A percentile compares a stretch with the other conserved stretches of the same genome.
phyloP scores from a whole-genome alignment of 2,888 invertebrate species.

The Drosophila ezoana region DNA sequence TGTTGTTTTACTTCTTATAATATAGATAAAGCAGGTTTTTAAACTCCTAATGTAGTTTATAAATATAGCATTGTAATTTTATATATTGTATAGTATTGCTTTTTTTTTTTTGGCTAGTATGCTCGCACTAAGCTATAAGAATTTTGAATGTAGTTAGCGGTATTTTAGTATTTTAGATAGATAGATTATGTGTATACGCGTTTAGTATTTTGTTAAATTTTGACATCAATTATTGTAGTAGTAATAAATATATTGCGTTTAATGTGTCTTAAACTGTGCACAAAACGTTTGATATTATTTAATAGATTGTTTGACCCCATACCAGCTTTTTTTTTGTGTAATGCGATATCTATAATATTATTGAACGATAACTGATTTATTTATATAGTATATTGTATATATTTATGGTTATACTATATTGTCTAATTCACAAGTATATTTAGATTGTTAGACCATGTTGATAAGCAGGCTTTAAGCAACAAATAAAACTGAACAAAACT shows the following conservation, averaged over 20 bases:
- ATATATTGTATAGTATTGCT: not conserved
- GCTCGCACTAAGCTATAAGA: slow-evolving; percentile 67
- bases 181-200: slow-evolving; percentile 66
- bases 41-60: not conserved
- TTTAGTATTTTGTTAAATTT: slow-evolving; percentile 31
- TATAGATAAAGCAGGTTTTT: not conserved
- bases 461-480: slow-evolving; percentile 48
- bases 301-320: slow-evolving; percentile 84
- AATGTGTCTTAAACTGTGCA: slow-evolving; percentile 52
- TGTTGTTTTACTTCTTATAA: slow-evolving; percentile 11
- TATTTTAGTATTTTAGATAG: slow-evolving; percentile 58
- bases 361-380: slow-evolving; percentile 11
- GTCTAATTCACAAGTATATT: slow-evolving; percentile 85
- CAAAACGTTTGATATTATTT: slow-evolving; percentile 46
- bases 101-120: slow-evolving; percentile 38
- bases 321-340: slow-evolving; percentile 81
- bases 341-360: slow-evolving; percentile 34
- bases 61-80: slow-evolving; percentile 1
- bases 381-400: slow-evolving; percentile 35
- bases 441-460: slow-evolving; percentile 50
- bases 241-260: slow-evolving; percentile 4
- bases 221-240: slow-evolving; percentile 13
- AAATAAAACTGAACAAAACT: slow-evolving; percentile 59
- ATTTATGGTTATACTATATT: slow-evolving; percentile 75
- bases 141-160: slow-evolving; percentile 33